phyloP scores from a whole-genome alignment of 1,140 invertebrate genomes.

The Colletes gigas region DNA sequence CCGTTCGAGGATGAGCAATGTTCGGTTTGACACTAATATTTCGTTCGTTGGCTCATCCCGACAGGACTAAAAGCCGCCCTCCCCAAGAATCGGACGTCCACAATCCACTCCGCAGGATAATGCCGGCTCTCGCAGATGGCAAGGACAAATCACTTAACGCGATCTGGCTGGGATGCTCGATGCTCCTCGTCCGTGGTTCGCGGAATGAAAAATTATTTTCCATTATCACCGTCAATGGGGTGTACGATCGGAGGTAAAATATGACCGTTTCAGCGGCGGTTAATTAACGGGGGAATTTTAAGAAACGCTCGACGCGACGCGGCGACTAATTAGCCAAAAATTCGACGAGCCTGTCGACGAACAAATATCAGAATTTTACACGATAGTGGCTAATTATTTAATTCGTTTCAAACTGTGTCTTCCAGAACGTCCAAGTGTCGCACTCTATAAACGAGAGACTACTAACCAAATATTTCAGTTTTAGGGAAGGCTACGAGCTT shows the following conservation, averaged over 20 bases:
- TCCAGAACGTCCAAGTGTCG: too few species aligned
- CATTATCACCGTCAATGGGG: slow-evolving; percentile 64
- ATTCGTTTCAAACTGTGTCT: too few species aligned
- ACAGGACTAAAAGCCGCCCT: slow-evolving; percentile 37
- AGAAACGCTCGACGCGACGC: too few species aligned
- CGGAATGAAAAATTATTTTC: slow-evolving; percentile 75
- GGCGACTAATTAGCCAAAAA: not conserved
- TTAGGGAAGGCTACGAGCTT: too few species aligned
- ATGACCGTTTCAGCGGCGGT: slow-evolving; percentile 4
- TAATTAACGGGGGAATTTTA: slow-evolving; percentile 44
- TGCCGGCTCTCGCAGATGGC: slow-evolving; percentile 63
- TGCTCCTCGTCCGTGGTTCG: slow-evolving; percentile 20
- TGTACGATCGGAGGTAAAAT: slow-evolving; percentile 44
- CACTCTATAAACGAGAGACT: too few species aligned
- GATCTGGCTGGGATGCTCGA: slow-evolving; percentile 44
- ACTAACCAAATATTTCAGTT: too few species aligned
- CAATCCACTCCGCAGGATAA: slow-evolving; percentile 61
- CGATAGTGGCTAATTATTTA: not conserved
- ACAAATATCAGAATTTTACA: not conserved
- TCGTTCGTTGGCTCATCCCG: slow-evolving; percentile 24
- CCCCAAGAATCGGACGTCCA: slow-evolving; percentile 56
- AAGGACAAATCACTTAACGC: slow-evolving; percentile 76
- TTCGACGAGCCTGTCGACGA: not conserved
- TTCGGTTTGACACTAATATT: slow-evolving; percentile 46
- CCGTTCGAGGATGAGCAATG: not conserved